These are phyloP conservation scores for Lanius ludovicianus DNA, from an alignment of 2,113 vertebrate genomes.

Conservation along the genomic window DNA sequence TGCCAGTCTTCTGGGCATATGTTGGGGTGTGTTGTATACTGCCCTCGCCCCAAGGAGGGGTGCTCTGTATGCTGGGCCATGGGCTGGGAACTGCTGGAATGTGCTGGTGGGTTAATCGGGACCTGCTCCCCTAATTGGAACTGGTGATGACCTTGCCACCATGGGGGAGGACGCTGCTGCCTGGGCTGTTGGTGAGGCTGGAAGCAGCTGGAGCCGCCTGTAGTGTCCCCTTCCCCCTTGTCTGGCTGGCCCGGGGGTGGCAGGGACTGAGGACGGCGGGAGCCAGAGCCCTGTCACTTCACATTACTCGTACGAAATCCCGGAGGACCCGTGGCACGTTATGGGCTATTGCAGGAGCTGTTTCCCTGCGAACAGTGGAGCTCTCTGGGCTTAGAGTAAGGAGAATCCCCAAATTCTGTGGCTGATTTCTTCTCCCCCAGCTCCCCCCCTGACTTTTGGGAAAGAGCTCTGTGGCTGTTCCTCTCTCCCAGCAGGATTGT, in stretches of 20 bases:
- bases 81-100: not conserved
- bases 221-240: not conserved
- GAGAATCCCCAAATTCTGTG: not conserved
- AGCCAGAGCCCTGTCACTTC: constrained; percentile 25
- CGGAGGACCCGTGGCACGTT: not conserved
- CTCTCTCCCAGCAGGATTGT: not conserved
- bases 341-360: not conserved
- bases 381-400: not conserved
- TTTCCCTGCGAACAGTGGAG: not conserved
- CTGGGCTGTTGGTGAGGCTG: not conserved
- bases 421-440: not conserved
- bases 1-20: fast-evolving
- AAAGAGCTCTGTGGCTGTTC: not conserved
- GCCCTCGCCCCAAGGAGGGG: fast-evolving
- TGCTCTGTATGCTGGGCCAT: fast-evolving
- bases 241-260: not conserved
- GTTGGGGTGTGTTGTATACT: fast-evolving
- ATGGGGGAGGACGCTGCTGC: not conserved
- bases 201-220: not conserved
- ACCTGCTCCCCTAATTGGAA: not conserved
- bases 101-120: not conserved
- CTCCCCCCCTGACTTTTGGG: not conserved
- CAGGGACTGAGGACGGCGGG: not conserved
- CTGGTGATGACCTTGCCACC: not conserved
- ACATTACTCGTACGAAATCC: constrained; percentile 9